Evolutionary conservation across 23 tunicate species (phyloP), one percentile per base, ranked within the genome.

Genomic region (Ciona savignyi): DNA sequence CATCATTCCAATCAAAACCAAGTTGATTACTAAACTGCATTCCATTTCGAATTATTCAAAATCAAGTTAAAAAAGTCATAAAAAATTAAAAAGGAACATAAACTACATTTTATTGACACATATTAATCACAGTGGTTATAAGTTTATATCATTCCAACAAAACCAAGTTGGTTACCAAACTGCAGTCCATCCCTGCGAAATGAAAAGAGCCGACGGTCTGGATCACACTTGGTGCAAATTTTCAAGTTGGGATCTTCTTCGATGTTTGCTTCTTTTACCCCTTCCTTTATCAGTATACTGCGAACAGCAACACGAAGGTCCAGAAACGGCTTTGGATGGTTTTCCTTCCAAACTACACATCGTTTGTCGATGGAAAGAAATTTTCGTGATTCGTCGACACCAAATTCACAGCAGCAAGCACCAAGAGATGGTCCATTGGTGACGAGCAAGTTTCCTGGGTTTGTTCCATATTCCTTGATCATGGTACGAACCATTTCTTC

Each of bases 371-470:
- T 88, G 22, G 30, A 23, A 19, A 35, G n/a, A 77, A 88, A 88
- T 64, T 70, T 60, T 33, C 77, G 77, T 0, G 86, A 67, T 21
- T 72, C 84, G 33, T 88, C 96, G 0, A 25, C 67, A 23, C 87
- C 96, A 72, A 88, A 88, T 63, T 88, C 96, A 73, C 86, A 81
- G 72, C 96, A 88, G 65, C 96, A 88, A 0, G 73, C 87, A 77
- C 96, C 77, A 1, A 88, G 73, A 23, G 96, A 88, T 33, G 96
- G 96, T 4, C 96, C 96, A 56, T 77, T 49, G 0, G 76, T n/a
- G 1, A 85, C 96, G 31, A 70, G 62, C 20, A 88, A 48, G 68
- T 88, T 69, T 71, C 67, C 66, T 32, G 87, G 83, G n/a, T 88
- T 70, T 42, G 77, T 68, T 60, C 83, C 87, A 78, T 88, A 88